Percentiles rank a stretch among this genome's conserved stretches.
These are phyloP conservation scores for Dryobates pubescens DNA, from an alignment of 2,797 vertebrate genomes.

Conservation along the genomic window DNA sequence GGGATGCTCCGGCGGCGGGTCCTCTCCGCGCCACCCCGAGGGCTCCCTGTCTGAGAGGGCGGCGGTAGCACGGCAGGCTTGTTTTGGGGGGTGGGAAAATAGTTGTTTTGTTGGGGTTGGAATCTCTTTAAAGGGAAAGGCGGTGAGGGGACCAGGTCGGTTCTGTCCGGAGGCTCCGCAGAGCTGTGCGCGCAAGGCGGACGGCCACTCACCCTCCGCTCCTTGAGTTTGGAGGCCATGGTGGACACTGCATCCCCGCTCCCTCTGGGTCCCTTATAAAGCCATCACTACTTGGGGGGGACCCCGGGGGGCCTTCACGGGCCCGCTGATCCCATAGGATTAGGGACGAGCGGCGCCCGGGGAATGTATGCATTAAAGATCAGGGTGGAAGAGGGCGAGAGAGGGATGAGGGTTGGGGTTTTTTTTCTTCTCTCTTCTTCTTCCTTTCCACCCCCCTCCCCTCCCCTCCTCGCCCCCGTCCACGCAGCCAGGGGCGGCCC, in stretches of 20 bases:
- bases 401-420: background rate
- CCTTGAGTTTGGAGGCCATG: constrained; percentile 94
- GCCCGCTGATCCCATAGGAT: constrained; percentile 92
- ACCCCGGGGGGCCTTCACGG: constrained; percentile 82
- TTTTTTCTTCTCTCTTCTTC: background rate
- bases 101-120: too few species aligned
- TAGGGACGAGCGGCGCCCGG: constrained; percentile 85
- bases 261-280: constrained; percentile 86
- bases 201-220: constrained; percentile 88
- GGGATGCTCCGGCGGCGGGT: background rate
- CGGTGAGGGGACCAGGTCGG: background rate
- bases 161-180: background rate
- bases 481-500: constrained; percentile 84
- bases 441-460: background rate
- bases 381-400: constrained; percentile 86
- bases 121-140: background rate
- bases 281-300: constrained; percentile 79
- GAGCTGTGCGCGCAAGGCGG: constrained; percentile 42
- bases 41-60: background rate
- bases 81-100: background rate
- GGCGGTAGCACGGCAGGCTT: background rate
- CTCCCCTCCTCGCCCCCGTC: background rate
- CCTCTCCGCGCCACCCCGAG: background rate
- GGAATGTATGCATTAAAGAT: constrained; percentile 94
- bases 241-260: constrained; percentile 77